These are phyloP conservation scores for Prunella himalayana DNA, from an alignment of 2,113 vertebrate species.

Conservation along the genomic window DNA sequence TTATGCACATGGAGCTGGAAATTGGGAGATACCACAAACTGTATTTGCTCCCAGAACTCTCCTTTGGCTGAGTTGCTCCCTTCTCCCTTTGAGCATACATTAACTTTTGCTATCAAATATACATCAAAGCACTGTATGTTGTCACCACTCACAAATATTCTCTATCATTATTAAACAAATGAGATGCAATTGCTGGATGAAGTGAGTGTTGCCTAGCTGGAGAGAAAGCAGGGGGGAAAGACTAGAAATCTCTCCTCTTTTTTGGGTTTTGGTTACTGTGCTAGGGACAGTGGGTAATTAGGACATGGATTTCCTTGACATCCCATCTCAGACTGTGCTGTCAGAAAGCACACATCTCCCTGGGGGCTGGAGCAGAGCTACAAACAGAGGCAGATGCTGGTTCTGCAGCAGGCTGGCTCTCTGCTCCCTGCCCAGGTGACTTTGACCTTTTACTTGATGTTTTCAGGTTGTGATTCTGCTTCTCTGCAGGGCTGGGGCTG, in stretches of 20 bases:
- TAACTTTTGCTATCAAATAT: background rate
- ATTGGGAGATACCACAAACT: background rate
- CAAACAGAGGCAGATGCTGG: background rate
- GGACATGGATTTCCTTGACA: background rate
- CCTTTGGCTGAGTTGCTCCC: background rate
- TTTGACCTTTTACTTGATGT: background rate
- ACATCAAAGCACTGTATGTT: background rate
- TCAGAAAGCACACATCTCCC: background rate
- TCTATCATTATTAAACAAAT: background rate
- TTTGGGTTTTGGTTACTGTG: background rate
- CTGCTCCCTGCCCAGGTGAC: background rate
- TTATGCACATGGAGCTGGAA: background rate
- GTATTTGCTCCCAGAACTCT: background rate
- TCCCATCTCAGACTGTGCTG: background rate
- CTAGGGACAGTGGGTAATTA: background rate
- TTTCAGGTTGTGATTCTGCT: background rate
- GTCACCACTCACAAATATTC: background rate
- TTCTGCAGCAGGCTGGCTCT: background rate
- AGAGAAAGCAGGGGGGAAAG: fast-evolving
- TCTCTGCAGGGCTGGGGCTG: background rate
- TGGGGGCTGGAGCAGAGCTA: background rate
- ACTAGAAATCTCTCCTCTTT: background rate
- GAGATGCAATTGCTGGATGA: background rate
- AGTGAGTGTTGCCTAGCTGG: background rate
- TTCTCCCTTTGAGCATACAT: background rate